Evolutionary conservation across 2,797 vertebrate genomes (phyloP).

Genomic region (Eulemur mongoz): DNA sequence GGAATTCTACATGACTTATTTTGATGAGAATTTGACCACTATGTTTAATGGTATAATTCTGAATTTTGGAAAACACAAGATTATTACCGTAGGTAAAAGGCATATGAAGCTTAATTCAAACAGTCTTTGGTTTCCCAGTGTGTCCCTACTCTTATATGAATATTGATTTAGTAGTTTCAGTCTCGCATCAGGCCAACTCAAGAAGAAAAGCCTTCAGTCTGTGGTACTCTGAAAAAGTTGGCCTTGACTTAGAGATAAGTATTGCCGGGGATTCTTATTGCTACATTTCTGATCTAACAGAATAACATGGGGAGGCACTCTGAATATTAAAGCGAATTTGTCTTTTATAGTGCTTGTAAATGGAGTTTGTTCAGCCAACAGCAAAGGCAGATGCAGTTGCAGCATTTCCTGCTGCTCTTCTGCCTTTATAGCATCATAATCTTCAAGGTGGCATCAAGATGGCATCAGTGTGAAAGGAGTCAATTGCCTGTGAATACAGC

Average conservation of each 20-base stretch:
- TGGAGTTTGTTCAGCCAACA: not conserved
- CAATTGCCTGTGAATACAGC: not conserved
- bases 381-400: not conserved
- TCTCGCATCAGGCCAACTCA: not conserved
- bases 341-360: not conserved
- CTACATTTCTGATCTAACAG: not conserved
- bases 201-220: not conserved
- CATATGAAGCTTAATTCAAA: not conserved
- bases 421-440: not conserved
- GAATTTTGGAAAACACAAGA: slow-evolving; percentile 1
- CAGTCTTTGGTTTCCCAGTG: not conserved
- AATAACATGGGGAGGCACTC: not conserved
- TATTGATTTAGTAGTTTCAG: not conserved
- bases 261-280: not conserved
- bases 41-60: not conserved
- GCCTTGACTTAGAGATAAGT: not conserved
- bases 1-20: not conserved
- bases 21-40: slow-evolving; percentile 28
- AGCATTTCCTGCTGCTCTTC: not conserved
- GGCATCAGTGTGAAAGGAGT: not conserved
- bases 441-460: not conserved
- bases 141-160: not conserved
- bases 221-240: not conserved
- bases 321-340: slow-evolving; percentile 17
- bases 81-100: not conserved